A percentile compares a stretch with the other conserved stretches of the same genome.
Evolutionary conservation across 2,888 invertebrate species (phyloP).

Genomic region (Noctua pronuba): DNA sequence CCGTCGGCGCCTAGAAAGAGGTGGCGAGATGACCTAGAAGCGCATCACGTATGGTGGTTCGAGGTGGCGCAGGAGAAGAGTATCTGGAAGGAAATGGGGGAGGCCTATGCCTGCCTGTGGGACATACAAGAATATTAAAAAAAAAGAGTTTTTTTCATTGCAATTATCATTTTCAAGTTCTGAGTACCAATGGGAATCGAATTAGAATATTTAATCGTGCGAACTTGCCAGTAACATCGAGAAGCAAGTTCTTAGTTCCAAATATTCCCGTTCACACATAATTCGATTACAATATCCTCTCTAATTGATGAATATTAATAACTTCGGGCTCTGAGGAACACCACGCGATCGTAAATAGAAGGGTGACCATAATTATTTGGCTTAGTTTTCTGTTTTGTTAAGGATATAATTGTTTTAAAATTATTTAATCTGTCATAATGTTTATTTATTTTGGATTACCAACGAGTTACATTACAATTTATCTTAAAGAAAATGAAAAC

Average conservation of each 20-base stretch:
- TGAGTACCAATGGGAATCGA: not conserved
- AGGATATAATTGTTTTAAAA: not conserved
- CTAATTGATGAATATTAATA: conserved; percentile 57
- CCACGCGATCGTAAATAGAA: conserved; percentile 29
- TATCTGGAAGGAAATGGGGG: too few relatives aligned
- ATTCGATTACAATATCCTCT: conserved; percentile 42
- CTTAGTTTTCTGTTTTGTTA: not conserved
- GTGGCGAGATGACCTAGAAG: too few relatives aligned
- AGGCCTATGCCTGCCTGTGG: too few relatives aligned
- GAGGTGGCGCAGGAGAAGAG: too few relatives aligned
- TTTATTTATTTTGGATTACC: too few relatives aligned
- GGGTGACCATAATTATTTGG: conserved; percentile 15
- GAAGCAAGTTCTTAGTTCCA: conserved; percentile 9
- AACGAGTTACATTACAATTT: too few relatives aligned
- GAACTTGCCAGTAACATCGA: conserved; percentile 4
- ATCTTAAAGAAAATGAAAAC: too few relatives aligned
- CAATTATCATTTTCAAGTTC: not conserved
- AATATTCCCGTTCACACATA: conserved; percentile 26
- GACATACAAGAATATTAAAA: too few relatives aligned
- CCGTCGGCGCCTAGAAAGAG: too few relatives aligned
- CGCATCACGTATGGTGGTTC: too few relatives aligned
- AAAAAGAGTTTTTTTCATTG: too few relatives aligned
- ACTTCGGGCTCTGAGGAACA: conserved; percentile 27
- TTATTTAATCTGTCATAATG: not conserved
- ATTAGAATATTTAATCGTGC: not conserved